phyloP scores from a whole-genome alignment of 1,140 invertebrate species.

The Drosophila seguyi region DNA sequence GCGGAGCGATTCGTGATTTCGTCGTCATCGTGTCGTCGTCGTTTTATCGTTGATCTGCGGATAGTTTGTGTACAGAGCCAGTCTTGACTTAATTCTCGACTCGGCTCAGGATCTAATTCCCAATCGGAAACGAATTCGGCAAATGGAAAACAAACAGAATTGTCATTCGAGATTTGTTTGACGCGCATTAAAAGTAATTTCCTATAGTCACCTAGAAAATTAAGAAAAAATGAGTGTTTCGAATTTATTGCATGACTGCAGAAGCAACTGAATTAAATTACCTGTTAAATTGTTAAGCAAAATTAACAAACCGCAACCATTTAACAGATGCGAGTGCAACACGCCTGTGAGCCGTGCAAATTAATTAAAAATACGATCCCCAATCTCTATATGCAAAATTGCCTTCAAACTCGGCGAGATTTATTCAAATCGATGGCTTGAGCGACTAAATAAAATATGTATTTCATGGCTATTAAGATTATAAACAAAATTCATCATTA shows the following conservation, averaged over 20 bases:
- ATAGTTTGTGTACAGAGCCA: constrained; percentile 50
- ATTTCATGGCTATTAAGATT: constrained; percentile 55
- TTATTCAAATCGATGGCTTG: constrained; percentile 35
- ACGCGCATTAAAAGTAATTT: constrained; percentile 40
- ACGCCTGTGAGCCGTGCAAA: constrained; percentile 56
- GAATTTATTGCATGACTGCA: constrained; percentile 25
- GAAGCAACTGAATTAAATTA: constrained; percentile 62
- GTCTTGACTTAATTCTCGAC: constrained; percentile 35
- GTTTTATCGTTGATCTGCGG: constrained; percentile 56
- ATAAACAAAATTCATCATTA: constrained; percentile 43
- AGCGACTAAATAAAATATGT: constrained; percentile 34
- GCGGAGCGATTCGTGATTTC: constrained; percentile 55
- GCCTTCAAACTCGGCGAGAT: constrained; percentile 25
- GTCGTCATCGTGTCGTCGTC: constrained; percentile 55
- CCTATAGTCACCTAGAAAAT: constrained; percentile 6
- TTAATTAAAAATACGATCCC: constrained; percentile 56
- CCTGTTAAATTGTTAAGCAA: constrained; percentile 62
- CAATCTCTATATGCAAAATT: constrained; percentile 15
- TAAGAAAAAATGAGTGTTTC: constrained; percentile 45
- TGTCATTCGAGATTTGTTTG: constrained; percentile 60
- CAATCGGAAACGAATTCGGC: constrained; percentile 25
- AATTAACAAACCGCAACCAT: constrained; percentile 57
- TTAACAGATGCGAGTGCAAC: constrained; percentile 37
- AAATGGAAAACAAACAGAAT: constrained; percentile 65
- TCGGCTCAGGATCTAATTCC: constrained; percentile 20